Percentiles rank a stretch among this genome's conserved stretches.
phyloP scores from a whole-genome alignment of 23 tunicate species.

The Oikopleura dioica region DNA sequence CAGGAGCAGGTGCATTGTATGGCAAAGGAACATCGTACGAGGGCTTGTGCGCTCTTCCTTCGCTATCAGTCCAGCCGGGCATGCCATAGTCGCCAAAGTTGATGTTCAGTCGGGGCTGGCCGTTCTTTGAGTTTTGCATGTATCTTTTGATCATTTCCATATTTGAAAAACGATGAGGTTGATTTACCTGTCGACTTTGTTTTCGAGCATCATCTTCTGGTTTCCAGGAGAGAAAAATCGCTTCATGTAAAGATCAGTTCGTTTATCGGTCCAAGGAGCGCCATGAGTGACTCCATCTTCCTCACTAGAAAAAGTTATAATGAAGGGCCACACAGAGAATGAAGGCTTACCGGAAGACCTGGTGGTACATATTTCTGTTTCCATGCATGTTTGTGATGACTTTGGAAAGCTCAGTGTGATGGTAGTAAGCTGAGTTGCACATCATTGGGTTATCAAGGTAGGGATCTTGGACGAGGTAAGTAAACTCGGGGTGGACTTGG shows the following conservation, averaged over 20 bases:
- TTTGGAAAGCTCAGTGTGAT: neutral
- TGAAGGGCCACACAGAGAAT: no score
- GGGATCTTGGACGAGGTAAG: neutral
- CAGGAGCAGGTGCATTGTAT: neutral
- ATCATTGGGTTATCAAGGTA: constrained; percentile 2
- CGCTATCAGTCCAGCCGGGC: neutral
- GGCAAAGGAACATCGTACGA: neutral
- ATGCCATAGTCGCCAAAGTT: neutral
- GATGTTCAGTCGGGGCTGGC: neutral
- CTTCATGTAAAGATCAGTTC: neutral
- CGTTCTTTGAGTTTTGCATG: neutral
- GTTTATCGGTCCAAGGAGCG: constrained; percentile 13
- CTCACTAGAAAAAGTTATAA: neutral
- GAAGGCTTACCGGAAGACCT: neutral
- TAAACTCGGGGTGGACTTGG: neutral
- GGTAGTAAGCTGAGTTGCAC: neutral
- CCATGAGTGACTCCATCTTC: constrained; percentile 12
- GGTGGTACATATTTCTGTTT: constrained; percentile 6
- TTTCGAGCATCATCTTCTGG: constrained; percentile 8
- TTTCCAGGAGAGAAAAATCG: constrained; percentile 6
- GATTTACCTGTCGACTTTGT: constrained; percentile 11
- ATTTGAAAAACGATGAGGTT: no score
- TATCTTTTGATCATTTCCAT: no score
- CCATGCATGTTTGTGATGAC: neutral
- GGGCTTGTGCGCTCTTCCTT: neutral